Base-by-base conservation (phyloP, 2,888 invertebrate species). In the Caenorhabditis uteleia region DNA sequence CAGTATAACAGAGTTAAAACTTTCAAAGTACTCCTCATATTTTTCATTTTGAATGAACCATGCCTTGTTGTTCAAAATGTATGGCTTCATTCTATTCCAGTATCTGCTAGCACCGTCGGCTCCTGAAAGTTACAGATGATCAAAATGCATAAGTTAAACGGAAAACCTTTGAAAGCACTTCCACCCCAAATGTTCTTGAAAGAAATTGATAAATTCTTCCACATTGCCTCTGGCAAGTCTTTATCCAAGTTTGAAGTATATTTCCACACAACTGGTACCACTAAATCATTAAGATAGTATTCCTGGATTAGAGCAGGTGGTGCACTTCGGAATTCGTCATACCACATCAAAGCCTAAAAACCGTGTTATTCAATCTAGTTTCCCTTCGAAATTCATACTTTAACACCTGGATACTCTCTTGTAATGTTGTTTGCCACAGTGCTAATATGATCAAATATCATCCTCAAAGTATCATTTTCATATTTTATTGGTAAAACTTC, bases 101-200 rank as follows among this genome's bases (percentile, higher is more conserved):
- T 67, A 67, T 2, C 64, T 50, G 38, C 51, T 68, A 20, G 68
- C 59, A 10, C 74, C 74, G 48, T 75, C 70, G 18, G 75, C 75
- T n/a, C 75, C 72, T 68, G 25, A 53, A 68, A 33, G 6, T 4
- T 33, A 26, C 16, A 27, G 14, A 3, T 16, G 5, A 18, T 25
- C 5, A 33, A 31, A 3, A 20, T 16, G 5, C 2, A 20, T 23
- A n/a, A n/a, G 8, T 16, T 43, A 25, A 14, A 21, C 3, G 16
- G n/a, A 16, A 6, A 26, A 62, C 74, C 90, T 84, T 90, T 90
- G 79, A 88, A 90, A 0, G 90, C 89, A 14, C 89, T 89, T 0
- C 90, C 90, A 5, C 88, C 87, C 90, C 90, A 90, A 12, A 89
- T 88, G 2, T 88, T 87, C 6, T 87, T 86, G 77, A 90, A 90